These are phyloP conservation scores for Orbicella faveolata DNA, from an alignment of 64 coral and sea anemone species.

Conservation along the genomic window DNA sequence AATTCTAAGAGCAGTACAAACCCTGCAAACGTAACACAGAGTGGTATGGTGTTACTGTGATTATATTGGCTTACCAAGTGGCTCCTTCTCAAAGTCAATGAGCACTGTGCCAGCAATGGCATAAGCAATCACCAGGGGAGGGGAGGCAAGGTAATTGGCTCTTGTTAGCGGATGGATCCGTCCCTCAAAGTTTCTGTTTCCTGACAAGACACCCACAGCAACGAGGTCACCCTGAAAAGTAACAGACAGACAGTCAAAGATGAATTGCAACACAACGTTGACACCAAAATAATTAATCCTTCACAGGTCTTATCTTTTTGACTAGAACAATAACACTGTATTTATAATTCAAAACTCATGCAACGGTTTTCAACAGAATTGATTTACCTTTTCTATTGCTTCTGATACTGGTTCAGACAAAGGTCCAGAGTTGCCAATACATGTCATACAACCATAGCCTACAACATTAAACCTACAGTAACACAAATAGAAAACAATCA, in stretches of 20 bases:
- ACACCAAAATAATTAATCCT: too few species aligned
- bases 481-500: neutral
- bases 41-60: too few species aligned
- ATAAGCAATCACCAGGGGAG: slow-evolving; percentile 95
- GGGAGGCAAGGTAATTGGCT: slow-evolving; percentile 96
- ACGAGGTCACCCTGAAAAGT: slow-evolving; percentile 88
- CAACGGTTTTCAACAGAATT: too few species aligned
- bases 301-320: too few species aligned
- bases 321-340: too few species aligned
- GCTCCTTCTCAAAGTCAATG: slow-evolving; percentile 97
- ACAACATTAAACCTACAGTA: slow-evolving; percentile 83
- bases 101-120: slow-evolving; percentile 86
- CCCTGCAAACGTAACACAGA: too few species aligned
- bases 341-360: neutral
- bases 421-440: slow-evolving; percentile 96
- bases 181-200: slow-evolving; percentile 97
- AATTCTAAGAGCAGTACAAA: too few species aligned
- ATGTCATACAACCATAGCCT: slow-evolving; percentile 99
- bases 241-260: neutral
- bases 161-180: slow-evolving; percentile 92
- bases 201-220: slow-evolving; percentile 83
- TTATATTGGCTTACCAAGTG: slow-evolving; percentile 61
- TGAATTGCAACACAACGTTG: neutral
- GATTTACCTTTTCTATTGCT: slow-evolving; percentile 92
- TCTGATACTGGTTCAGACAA: slow-evolving; percentile 82